Percentiles rank a stretch among this genome's conserved stretches.
Conservation (phyloP, 1,140 invertebrate species). For the Tigriopus japonicus region DNA sequence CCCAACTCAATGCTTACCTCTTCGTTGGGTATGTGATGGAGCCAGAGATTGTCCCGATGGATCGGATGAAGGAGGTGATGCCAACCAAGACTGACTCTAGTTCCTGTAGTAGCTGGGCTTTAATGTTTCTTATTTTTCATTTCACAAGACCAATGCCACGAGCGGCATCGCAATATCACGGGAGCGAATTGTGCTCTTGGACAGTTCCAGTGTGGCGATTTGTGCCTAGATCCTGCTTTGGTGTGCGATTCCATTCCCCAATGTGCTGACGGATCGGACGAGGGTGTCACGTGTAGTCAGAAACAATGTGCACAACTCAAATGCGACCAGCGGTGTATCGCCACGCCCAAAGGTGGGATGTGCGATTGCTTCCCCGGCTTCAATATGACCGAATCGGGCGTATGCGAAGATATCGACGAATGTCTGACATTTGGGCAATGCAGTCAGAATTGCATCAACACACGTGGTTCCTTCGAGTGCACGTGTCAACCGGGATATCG, state of each 20-base stretch:
- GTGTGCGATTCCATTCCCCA: too few relatives aligned
- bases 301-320: too few relatives aligned
- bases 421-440: conserved; percentile 47
- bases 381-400: too few relatives aligned
- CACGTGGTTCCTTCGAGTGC: conserved; percentile 56
- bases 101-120: not conserved
- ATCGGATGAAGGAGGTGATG: not conserved
- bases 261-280: too few relatives aligned
- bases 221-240: too few relatives aligned
- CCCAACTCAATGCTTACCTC: not conserved
- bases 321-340: too few relatives aligned
- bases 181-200: not conserved
- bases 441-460: conserved; percentile 64
- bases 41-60: not conserved
- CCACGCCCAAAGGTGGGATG: too few relatives aligned
- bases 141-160: not conserved
- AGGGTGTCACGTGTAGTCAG: too few relatives aligned
- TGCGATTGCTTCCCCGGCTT: too few relatives aligned
- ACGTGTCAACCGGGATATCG: conserved; percentile 51
- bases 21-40: not conserved
- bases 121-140: not conserved
- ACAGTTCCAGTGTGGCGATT: too few relatives aligned
- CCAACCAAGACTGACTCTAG: not conserved
- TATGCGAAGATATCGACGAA: conserved; percentile 55
- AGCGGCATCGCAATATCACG: not conserved